A percentile compares a stretch with the other conserved stretches of the same genome.
Conservation (phyloP, 2,797 vertebrate species). For the Lemur catta region DNA sequence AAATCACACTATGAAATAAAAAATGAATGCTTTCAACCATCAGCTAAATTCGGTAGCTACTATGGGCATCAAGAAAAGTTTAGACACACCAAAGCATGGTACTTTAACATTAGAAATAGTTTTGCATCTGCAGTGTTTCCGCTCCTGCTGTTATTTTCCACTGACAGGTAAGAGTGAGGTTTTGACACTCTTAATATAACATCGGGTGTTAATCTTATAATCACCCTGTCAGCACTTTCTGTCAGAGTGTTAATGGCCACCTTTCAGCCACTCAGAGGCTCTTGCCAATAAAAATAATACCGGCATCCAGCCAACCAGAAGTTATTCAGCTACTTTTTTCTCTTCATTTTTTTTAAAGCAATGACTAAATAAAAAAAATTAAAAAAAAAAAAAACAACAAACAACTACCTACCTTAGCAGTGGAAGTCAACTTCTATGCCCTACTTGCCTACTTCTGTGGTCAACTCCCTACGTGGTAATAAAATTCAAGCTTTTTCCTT, state of each 20-base stretch:
- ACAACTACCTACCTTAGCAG: neutral
- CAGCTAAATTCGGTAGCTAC: constrained; percentile 39
- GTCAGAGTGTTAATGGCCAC: constrained; percentile 86
- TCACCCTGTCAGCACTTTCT: constrained; percentile 85
- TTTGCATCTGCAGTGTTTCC: constrained; percentile 67
- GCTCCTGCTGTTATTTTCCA: constrained; percentile 78
- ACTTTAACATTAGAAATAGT: constrained; percentile 60
- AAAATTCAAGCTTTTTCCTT: neutral
- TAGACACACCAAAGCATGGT: constrained; percentile 18
- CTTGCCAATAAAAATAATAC: constrained; percentile 85
- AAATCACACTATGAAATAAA: neutral
- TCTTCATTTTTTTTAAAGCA: constrained; percentile 46
- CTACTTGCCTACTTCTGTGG: neutral
- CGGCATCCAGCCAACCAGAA: constrained; percentile 79
- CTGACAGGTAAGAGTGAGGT: constrained; percentile 82
- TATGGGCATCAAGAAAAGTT: neutral
- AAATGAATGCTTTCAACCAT: neutral
- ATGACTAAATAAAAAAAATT: constrained; percentile 13
- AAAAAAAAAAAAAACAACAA: neutral
- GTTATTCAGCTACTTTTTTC: constrained; percentile 66
- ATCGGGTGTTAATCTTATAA: constrained; percentile 87
- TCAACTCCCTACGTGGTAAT: neutral
- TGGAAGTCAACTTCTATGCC: neutral
- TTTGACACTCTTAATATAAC: constrained; percentile 83
- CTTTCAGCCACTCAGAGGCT: constrained; percentile 84